Conservation (phyloP, 2,113 vertebrate genomes). For the Lichenostomus cassidix region DNA sequence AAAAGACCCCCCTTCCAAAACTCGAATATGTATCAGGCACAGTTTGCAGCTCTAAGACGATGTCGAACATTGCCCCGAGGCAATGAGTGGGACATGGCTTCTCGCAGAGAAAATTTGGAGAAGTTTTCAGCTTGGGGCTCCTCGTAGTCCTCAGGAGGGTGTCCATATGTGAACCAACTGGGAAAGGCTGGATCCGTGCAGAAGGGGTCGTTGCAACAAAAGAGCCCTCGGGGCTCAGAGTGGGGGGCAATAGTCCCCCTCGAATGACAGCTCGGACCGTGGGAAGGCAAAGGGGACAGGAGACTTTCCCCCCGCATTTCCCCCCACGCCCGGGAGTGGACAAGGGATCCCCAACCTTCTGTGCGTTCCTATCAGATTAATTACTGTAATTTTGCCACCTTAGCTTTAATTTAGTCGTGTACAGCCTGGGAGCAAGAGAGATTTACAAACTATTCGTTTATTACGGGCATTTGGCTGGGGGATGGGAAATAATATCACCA, state of each 20-base stretch:
- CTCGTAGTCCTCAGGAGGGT: neutral
- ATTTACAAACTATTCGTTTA: neutral
- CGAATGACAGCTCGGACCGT: neutral
- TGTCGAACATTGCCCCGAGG: neutral
- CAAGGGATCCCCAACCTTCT: neutral
- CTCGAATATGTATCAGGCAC: neutral
- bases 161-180: neutral
- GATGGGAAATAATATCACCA: fast-evolving
- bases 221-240: neutral
- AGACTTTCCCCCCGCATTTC: neutral
- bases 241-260: too few relatives aligned
- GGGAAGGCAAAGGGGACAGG: neutral
- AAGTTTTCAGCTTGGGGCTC: neutral
- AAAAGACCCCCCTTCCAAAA: neutral
- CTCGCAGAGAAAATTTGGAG: neutral
- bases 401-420: neutral
- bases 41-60: neutral
- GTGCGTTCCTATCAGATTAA: neutral
- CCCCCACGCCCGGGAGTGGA: neutral
- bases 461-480: neutral
- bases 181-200: neutral
- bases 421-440: neutral
- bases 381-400: neutral
- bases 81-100: neutral
- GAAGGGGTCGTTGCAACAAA: neutral